Evolutionary conservation across 2,797 vertebrate species (phyloP).

Genomic region (Propithecus deckenii): DNA sequence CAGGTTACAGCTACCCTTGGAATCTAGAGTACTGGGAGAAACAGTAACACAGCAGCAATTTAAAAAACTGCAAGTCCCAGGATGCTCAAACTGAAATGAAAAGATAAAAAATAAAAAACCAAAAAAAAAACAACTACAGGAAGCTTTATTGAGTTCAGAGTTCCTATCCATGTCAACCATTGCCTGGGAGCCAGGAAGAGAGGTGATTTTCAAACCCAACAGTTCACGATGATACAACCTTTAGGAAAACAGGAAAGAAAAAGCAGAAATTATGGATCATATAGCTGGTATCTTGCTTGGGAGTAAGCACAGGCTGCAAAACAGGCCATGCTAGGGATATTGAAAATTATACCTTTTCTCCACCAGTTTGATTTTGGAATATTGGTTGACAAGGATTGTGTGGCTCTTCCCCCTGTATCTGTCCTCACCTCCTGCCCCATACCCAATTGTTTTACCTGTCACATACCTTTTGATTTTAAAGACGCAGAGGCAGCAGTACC

Average conservation of each 20-base stretch:
- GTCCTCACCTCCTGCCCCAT: not conserved
- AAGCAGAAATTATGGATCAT: not conserved
- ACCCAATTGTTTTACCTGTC: not conserved
- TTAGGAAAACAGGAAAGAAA: slow-evolving; percentile 55
- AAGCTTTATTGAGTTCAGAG: not conserved
- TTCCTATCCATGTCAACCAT: not conserved
- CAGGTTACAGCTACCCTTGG: not conserved
- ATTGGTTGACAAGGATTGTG: not conserved
- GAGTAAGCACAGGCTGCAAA: not conserved
- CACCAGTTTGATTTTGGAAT: not conserved
- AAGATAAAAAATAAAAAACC: not conserved
- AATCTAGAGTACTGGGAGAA: not conserved
- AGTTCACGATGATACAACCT: not conserved
- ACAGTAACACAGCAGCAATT: not conserved
- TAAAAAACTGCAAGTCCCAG: not conserved
- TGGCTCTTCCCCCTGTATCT: not conserved
- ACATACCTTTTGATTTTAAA: not conserved
- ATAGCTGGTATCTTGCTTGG: not conserved
- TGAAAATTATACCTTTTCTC: not conserved
- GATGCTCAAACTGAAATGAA: not conserved
- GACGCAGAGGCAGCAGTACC: not conserved
- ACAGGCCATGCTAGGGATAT: not conserved
- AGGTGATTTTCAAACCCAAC: not conserved
- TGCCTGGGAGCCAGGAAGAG: slow-evolving; percentile 23
- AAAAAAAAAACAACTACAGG: not conserved